Conservation (phyloP, 2,797 vertebrate genomes). For the Pantherophis vulpinus region DNA sequence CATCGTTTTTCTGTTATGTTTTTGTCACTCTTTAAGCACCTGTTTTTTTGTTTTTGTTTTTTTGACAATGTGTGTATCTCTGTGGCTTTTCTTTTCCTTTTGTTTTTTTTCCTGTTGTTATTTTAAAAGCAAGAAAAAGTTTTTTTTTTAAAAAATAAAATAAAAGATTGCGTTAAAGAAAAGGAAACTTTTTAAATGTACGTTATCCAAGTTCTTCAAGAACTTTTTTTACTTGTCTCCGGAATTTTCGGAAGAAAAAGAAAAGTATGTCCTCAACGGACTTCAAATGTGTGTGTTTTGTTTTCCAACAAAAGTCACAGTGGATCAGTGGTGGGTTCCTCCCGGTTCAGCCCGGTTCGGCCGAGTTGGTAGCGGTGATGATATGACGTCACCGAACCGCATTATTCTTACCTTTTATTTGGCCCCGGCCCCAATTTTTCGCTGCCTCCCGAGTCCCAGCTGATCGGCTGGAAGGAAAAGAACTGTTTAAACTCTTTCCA, state of each 20-base stretch:
- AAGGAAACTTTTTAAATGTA: not conserved
- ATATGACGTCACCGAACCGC: too few relatives aligned
- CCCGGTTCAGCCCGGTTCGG: too few relatives aligned
- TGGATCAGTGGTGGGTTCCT: not conserved
- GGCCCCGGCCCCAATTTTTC: too few relatives aligned
- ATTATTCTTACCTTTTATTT: too few relatives aligned
- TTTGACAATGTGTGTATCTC: not conserved
- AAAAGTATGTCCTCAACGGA: not conserved
- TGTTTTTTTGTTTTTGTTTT: not conserved
- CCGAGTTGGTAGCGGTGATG: too few relatives aligned
- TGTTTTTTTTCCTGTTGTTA: too few relatives aligned
- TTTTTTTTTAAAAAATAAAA: too few relatives aligned
- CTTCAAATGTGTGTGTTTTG: not conserved
- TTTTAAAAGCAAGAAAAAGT: too few relatives aligned
- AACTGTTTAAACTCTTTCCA: too few relatives aligned
- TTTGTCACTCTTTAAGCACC: not conserved
- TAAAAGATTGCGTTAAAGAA: not conserved
- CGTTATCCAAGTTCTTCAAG: not conserved
- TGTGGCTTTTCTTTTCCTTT: too few relatives aligned
- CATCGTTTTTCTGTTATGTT: not conserved
- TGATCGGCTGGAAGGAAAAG: too few relatives aligned
- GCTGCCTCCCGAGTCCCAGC: too few relatives aligned
- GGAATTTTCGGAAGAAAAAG: not conserved
- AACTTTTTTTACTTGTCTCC: not conserved
- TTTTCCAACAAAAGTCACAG: not conserved